phyloP scores from a whole-genome alignment of 2,888 invertebrate genomes.

The Sphaerophoria taeniata region DNA sequence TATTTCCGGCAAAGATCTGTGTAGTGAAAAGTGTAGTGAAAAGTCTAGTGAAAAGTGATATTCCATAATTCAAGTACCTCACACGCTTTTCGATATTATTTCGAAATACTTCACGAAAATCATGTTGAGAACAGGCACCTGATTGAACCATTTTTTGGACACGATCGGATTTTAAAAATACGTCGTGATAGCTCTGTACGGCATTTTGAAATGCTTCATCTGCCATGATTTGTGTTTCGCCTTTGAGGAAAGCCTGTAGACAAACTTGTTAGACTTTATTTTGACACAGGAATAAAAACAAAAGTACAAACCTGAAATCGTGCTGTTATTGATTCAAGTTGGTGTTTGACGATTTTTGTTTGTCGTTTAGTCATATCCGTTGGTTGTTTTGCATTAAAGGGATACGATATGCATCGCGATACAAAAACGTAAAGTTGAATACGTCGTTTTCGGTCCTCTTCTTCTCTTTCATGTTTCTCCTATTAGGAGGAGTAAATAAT shows the following conservation, averaged over 20 bases:
- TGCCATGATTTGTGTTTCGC: constrained; percentile 98
- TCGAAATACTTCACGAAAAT: constrained; percentile 98
- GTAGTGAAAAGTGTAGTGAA: background rate
- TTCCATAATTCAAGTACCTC: constrained; percentile 84
- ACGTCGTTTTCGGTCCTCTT: constrained; percentile 96
- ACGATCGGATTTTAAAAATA: constrained; percentile 98
- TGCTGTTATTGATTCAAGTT: constrained; percentile 96
- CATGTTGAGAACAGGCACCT: constrained; percentile 98
- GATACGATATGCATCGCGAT: constrained; percentile 98
- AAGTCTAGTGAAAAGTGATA: background rate
- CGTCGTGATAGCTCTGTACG: constrained; percentile 97
- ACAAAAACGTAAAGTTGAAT: constrained; percentile 99
- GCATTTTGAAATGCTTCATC: constrained; percentile 99
- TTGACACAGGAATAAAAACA: background rate
- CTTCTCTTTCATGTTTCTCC: constrained; percentile 97
- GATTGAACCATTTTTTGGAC: constrained; percentile 98
- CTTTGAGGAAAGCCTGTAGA: constrained; percentile 94
- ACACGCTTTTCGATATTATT: constrained; percentile 99
- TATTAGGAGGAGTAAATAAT: constrained; percentile 78
- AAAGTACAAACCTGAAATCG: constrained; percentile 91
- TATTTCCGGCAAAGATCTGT: constrained; percentile 98
- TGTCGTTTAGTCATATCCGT: constrained; percentile 98
- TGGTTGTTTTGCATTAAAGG: constrained; percentile 99
- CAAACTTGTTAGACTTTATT: background rate
- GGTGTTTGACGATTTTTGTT: constrained; percentile 97